Percentiles rank a stretch among this genome's conserved stretches.
Evolutionary conservation across 2,113 vertebrate species (phyloP).

Genomic region (Cairina moschata): DNA sequence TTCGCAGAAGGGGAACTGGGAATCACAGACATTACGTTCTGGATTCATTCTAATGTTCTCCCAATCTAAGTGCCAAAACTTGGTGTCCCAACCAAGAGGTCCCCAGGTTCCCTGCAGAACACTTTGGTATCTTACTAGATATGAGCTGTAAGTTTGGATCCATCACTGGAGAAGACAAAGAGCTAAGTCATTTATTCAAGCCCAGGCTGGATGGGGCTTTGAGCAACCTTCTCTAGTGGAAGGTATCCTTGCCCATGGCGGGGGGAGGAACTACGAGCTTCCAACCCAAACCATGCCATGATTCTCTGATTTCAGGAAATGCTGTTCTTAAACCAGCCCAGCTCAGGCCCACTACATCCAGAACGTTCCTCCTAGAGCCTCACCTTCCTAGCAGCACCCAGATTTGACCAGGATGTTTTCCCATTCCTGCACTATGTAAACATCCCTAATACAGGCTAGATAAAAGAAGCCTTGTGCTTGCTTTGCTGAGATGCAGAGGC

Average conservation of each 20-base stretch:
- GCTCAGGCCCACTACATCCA: neutral
- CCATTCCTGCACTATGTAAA: neutral
- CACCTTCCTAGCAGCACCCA: neutral
- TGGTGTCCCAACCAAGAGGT: neutral
- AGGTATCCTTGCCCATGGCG: too few species aligned
- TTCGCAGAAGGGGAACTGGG: neutral
- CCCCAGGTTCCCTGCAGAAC: neutral
- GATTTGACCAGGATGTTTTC: neutral
- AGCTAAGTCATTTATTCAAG: neutral
- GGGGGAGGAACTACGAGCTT: too few species aligned
- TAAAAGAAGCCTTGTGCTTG: neutral
- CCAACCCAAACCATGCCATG: too few species aligned
- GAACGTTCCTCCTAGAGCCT: neutral
- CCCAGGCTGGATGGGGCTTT: too few species aligned
- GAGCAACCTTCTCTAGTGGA: too few species aligned
- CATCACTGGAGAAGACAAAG: neutral
- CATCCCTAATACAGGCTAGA: neutral
- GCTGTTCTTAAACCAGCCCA: neutral
- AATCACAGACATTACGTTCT: too few species aligned
- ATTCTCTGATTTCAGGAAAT: neutral
- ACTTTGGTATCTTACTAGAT: too few species aligned
- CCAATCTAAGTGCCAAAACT: neutral
- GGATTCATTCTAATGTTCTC: neutral
- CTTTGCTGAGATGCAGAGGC: neutral
- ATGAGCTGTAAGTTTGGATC: too few species aligned